Conservation (phyloP, 2,888 invertebrate genomes). For the Scotopteryx bipunctaria region DNA sequence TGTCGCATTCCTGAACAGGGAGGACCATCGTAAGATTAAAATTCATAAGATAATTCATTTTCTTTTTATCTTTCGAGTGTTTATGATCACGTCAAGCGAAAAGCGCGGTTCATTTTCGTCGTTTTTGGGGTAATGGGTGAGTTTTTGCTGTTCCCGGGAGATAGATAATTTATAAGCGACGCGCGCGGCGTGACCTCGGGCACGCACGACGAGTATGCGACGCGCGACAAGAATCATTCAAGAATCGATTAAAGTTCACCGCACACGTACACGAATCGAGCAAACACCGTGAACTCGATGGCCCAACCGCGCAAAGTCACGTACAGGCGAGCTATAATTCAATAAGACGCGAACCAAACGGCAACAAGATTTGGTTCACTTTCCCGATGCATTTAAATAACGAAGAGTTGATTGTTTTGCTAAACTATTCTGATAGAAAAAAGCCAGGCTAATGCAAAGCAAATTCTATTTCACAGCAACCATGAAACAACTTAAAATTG, state of each 20-base stretch:
- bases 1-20: conserved; percentile 71
- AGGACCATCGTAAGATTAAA: conserved; percentile 67
- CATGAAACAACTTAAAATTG: conserved; percentile 29
- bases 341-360: conserved; percentile 69
- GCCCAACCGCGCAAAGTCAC: conserved; percentile 61
- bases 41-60: conserved; percentile 67
- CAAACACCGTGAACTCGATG: conserved; percentile 68
- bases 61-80: conserved; percentile 37
- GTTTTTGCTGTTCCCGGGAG: conserved; percentile 32
- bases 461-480: conserved; percentile 5
- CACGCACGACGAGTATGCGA: conserved; percentile 48
- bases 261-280: conserved; percentile 67
- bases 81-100: conserved; percentile 41
- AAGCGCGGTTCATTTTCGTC: neutral
- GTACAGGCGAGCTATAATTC: conserved; percentile 68
- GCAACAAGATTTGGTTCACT: conserved; percentile 57
- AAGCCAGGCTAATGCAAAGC: neutral
- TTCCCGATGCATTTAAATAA: conserved; percentile 40
- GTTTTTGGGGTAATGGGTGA: conserved; percentile 20
- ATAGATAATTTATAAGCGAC: conserved; percentile 23
- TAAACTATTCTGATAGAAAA: conserved; percentile 32
- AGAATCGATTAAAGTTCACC: conserved; percentile 69
- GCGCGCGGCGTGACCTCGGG: conserved; percentile 2
- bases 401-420: conserved; percentile 18
- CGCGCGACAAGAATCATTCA: conserved; percentile 62